phyloP scores from a whole-genome alignment of 2,113 vertebrate species.

The Dendrocopos noguchii region DNA sequence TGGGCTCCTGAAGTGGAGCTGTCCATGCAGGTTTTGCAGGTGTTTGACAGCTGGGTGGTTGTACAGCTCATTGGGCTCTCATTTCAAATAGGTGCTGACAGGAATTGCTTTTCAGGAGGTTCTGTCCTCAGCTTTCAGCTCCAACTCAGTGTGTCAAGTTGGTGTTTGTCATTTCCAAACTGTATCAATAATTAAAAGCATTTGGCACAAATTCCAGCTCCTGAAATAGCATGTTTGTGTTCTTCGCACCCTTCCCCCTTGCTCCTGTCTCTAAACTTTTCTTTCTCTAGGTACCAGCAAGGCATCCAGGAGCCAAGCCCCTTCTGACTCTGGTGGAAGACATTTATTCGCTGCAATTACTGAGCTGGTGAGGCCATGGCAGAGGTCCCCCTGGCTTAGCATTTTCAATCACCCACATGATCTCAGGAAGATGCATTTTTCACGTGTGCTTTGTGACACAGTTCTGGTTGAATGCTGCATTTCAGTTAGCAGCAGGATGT shows the following conservation, averaged over 20 bases:
- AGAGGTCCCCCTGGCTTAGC: background rate
- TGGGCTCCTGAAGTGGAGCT: background rate
- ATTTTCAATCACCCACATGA: fast-evolving
- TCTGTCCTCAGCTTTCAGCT: background rate
- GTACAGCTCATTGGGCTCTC: fast-evolving
- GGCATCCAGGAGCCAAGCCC: slow-evolving; percentile 12
- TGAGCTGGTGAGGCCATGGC: slow-evolving; percentile 63
- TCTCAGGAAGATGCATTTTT: background rate
- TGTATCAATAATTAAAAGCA: background rate
- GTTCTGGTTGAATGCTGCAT: background rate
- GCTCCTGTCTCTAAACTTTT: background rate
- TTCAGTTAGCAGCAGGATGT: background rate
- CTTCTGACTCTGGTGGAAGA: slow-evolving; percentile 14
- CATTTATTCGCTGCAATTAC: slow-evolving; percentile 11
- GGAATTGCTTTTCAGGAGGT: background rate
- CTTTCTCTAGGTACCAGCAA: slow-evolving; percentile 56
- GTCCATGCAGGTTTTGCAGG: background rate
- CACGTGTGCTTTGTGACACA: background rate
- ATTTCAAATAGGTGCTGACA: background rate
- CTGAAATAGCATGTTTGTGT: background rate
- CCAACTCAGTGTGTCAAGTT: background rate
- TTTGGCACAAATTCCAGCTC: background rate
- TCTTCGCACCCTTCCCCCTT: background rate
- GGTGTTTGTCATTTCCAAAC: background rate
- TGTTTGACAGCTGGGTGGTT: background rate